Base-by-base conservation (phyloP, 2,888 invertebrate genomes). In the Napeogenes inachia region DNA sequence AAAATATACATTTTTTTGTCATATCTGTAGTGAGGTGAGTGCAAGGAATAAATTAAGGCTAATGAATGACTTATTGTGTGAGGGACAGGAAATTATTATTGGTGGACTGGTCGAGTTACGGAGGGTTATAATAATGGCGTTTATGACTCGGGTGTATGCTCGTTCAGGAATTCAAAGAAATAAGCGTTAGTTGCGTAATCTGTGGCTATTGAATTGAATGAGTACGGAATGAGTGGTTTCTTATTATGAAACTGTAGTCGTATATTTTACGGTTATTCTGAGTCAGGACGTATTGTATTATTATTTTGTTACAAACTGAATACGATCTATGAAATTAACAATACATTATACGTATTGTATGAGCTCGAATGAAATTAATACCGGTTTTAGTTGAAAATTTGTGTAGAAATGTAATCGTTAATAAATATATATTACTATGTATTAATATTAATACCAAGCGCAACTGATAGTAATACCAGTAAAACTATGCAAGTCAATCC, bases 61-160 rank as follows among this genome's bases (percentile, higher is more conserved):
- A 89, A 89, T 89, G 89, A 89, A 89, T 89, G 88, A 83, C 81
- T 86, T 87, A 87, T 89, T 88, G 87, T 80, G 78, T 78, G 78
- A 78, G 79, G 78, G 82, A 86, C 87, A 87, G 89, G 88, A 89
- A 86, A 87, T 87, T 85, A 83, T 88, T 88, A 88, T 86, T 87
- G 82, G 79, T 87, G 81, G 79, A 66, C 79, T 79, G 73, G 79
- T 85, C 82, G 64, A 59, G 70, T 67, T 67, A 64, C 56, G 72
- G 71, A 78, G 79, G 80, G 78, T 76, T 61, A 42, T 61, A 63
- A 61, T 61, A 66, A 65, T 47, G 61, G 56, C 32, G 35, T 42
- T 5, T 46, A 50, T 38, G 47, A 38, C n/a, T 56, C 54, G 35
- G 54, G 53, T 35, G 47, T 21, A 47, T 65, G 56, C 13, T 33